Evolutionary conservation across 1,140 invertebrate genomes (phyloP).

Genomic region (Zaprionus nigranus): DNA sequence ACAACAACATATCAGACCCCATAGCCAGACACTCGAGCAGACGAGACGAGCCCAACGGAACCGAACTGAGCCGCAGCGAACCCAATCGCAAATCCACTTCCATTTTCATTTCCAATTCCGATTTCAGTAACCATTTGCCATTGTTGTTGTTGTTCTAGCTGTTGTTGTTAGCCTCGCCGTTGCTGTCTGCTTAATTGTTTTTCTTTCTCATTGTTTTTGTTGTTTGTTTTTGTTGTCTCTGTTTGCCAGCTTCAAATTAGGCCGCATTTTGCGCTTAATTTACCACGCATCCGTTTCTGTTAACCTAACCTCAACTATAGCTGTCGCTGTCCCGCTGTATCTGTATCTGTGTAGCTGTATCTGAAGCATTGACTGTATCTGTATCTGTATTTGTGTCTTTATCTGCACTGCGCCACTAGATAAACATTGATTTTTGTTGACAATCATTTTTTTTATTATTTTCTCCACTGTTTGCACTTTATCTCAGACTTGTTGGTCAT

Average conservation of each 20-base stretch:
- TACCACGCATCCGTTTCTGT: constrained; percentile 21
- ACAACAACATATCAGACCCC: background rate
- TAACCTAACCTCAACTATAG: background rate
- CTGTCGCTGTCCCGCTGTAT: constrained; percentile 6
- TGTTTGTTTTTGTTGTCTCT: constrained; percentile 10
- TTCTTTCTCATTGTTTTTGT: constrained; percentile 10
- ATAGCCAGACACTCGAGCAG: constrained; percentile 6
- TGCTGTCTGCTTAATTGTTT: constrained; percentile 41
- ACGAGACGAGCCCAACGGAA: constrained; percentile 3
- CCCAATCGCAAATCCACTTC: constrained; percentile 12
- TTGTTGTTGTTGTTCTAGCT: constrained; percentile 4
- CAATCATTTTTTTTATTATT: constrained; percentile 4
- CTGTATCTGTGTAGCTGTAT: constrained; percentile 10
- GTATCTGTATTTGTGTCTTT: constrained; percentile 8
- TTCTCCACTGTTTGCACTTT: background rate
- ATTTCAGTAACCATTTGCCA: background rate
- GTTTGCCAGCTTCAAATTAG: constrained; percentile 24
- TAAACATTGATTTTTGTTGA: constrained; percentile 22
- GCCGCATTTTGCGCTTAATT: constrained; percentile 47
- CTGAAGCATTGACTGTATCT: background rate
- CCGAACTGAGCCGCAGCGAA: constrained; percentile 6
- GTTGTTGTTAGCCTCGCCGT: constrained; percentile 30
- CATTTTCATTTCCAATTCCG: constrained; percentile 19
- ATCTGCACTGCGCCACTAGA: constrained; percentile 34
- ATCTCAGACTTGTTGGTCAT: background rate